Evolutionary conservation across 2,888 invertebrate species (phyloP).

Genomic region (Drepana falcataria): DNA sequence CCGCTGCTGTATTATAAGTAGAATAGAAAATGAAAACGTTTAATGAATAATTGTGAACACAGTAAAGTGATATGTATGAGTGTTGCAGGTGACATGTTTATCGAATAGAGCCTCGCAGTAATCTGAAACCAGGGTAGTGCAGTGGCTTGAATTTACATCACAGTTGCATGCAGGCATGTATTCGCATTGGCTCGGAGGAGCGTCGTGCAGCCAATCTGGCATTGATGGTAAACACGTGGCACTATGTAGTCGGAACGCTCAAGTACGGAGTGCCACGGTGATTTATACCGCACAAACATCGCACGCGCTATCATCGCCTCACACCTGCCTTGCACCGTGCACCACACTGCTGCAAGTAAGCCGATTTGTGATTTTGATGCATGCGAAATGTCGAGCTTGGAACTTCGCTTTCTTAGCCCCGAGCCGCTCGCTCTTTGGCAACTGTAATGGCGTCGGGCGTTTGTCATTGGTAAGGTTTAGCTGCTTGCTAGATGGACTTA

Average conservation of each 20-base stretch:
- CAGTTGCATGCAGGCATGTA: slow-evolving; percentile 24
- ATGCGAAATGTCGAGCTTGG: slow-evolving; percentile 24
- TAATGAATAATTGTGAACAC: too few species aligned
- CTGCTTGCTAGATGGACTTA: not conserved
- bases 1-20: too few species aligned
- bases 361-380: slow-evolving; percentile 61
- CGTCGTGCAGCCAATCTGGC: slow-evolving; percentile 28
- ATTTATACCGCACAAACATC: slow-evolving; percentile 55
- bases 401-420: slow-evolving; percentile 7
- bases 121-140: not conserved
- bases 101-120: not conserved
- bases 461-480: slow-evolving; percentile 1
- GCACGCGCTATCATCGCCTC: slow-evolving; percentile 53
- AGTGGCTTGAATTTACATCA: slow-evolving; percentile 34
- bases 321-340: slow-evolving; percentile 55
- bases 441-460: not conserved
- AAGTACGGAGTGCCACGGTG: slow-evolving; percentile 37
- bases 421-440: not conserved
- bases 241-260: slow-evolving; percentile 22
- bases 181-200: slow-evolving; percentile 11
- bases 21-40: too few species aligned
- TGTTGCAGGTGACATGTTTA: not conserved
- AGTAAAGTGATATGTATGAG: too few species aligned
- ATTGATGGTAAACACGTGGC: slow-evolving; percentile 47
- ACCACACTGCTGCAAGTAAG: slow-evolving; percentile 37